Conservation (phyloP, 2,113 vertebrate genomes). For the Rallus limicola region DNA sequence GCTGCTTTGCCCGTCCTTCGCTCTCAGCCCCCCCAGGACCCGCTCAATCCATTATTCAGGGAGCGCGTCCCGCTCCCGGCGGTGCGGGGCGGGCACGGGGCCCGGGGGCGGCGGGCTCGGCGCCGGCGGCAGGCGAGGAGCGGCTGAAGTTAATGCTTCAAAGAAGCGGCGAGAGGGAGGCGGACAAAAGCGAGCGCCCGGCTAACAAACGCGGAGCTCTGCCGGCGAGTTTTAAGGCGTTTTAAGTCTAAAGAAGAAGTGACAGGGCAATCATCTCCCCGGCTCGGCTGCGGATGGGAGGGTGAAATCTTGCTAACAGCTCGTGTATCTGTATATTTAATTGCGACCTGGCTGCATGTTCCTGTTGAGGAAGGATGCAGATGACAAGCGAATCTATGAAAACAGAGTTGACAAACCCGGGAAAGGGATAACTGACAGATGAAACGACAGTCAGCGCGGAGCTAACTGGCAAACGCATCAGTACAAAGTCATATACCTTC, state of each 20-base stretch:
- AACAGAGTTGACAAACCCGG: constrained; percentile 77
- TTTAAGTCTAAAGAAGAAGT: constrained; percentile 14
- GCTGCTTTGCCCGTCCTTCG: background rate
- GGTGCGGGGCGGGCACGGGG: background rate
- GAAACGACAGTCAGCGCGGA: constrained; percentile 80
- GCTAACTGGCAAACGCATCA: constrained; percentile 80
- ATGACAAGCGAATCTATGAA: constrained; percentile 78
- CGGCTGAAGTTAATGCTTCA: background rate
- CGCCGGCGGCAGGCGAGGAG: background rate
- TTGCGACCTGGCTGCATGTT: constrained; percentile 77
- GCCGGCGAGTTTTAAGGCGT: background rate
- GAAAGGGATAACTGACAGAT: constrained; percentile 84
- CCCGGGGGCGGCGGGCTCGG: background rate
- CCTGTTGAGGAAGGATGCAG: constrained; percentile 72
- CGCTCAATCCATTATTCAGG: background rate
- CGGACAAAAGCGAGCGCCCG: background rate
- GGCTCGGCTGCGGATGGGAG: background rate
- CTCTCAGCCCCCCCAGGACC: background rate
- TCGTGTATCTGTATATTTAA: constrained; percentile 73
- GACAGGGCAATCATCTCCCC: background rate
- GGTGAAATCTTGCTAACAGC: constrained; percentile 42
- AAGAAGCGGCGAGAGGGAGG: background rate
- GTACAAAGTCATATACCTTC: constrained; percentile 80
- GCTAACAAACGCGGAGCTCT: background rate
- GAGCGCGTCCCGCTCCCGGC: background rate